These are phyloP conservation scores for Alfaro cultratus DNA, from an alignment of 2,797 vertebrate species.

Conservation along the genomic window DNA sequence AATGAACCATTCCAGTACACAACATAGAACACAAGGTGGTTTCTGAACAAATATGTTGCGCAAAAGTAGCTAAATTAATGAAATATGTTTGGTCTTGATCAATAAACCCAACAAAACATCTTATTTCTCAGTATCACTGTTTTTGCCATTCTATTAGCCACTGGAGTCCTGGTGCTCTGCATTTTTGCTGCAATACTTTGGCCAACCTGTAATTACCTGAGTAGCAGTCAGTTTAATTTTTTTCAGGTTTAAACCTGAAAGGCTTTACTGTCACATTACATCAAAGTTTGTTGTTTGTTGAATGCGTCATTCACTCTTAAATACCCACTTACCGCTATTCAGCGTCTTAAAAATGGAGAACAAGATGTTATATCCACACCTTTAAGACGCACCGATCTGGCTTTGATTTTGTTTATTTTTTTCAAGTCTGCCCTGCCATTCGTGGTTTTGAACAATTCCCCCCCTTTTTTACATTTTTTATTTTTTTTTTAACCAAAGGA, in stretches of 20 bases:
- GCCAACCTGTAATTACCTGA: slow-evolving; percentile 55
- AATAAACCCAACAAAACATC: too few species aligned
- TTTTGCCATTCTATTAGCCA: background rate
- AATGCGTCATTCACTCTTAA: background rate
- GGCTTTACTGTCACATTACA: slow-evolving; percentile 29
- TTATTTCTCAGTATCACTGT: background rate
- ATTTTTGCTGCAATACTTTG: slow-evolving; percentile 19
- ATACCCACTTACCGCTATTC: background rate
- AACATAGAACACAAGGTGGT: slow-evolving; percentile 18
- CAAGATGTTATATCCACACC: background rate
- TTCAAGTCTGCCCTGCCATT: background rate
- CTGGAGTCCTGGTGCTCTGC: slow-evolving; percentile 18
- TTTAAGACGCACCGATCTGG: background rate
- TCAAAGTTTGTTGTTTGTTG: slow-evolving; percentile 23
- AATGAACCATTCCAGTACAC: slow-evolving; percentile 44
- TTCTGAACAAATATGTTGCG: slow-evolving; percentile 7
- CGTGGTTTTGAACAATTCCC: background rate
- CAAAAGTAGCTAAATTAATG: background rate
- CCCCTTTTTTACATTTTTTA: too few species aligned
- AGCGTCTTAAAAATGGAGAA: background rate
- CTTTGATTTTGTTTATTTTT: background rate
- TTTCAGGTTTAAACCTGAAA: slow-evolving; percentile 62
- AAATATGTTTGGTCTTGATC: background rate
- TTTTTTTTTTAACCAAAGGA: background rate
- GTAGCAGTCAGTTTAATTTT: slow-evolving; percentile 49